Evolutionary conservation across 1,140 invertebrate species (phyloP).

Genomic region (Trichomalopsis sarcophagae): DNA sequence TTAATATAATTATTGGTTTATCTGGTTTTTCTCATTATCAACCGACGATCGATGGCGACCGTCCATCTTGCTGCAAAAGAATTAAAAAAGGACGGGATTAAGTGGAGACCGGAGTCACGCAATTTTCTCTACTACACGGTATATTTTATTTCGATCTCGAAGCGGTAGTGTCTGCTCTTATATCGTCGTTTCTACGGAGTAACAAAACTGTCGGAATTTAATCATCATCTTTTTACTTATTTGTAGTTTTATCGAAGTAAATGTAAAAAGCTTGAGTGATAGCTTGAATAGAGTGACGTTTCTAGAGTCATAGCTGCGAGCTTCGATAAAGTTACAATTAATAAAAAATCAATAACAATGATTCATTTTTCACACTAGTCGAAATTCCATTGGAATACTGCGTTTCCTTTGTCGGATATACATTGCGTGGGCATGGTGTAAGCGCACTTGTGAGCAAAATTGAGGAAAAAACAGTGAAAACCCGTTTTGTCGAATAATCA

Average conservation of each 20-base stretch:
- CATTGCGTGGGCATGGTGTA: slow-evolving; percentile 9
- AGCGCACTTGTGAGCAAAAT: slow-evolving; percentile 41
- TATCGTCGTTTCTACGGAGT: neutral
- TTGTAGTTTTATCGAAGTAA: slow-evolving; percentile 26
- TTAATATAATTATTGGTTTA: slow-evolving; percentile 24
- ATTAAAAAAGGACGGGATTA: slow-evolving; percentile 42
- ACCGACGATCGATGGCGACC: slow-evolving; percentile 1
- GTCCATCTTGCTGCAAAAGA: slow-evolving; percentile 20
- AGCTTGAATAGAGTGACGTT: neutral
- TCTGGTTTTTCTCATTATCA: slow-evolving; percentile 12
- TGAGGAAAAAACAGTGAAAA: slow-evolving; percentile 15
- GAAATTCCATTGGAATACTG: neutral
- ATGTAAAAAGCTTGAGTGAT: neutral
- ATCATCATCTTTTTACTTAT: slow-evolving; percentile 1
- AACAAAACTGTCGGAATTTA: slow-evolving; percentile 16
- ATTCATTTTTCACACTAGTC: slow-evolving; percentile 22
- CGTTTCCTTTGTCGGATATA: slow-evolving; percentile 1
- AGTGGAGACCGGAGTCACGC: slow-evolving; percentile 24
- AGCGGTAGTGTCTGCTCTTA: neutral
- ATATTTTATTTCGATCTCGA: slow-evolving; percentile 29
- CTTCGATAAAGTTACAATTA: slow-evolving; percentile 32
- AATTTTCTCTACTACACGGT: slow-evolving; percentile 14
- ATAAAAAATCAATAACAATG: slow-evolving; percentile 8
- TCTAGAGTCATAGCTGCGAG: neutral
- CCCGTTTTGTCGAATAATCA: neutral